Percentiles rank a stretch among this genome's conserved stretches.
These are phyloP conservation scores for Pogonognathellus flavescens DNA, from an alignment of 1,140 invertebrate species.

Conservation along the genomic window DNA sequence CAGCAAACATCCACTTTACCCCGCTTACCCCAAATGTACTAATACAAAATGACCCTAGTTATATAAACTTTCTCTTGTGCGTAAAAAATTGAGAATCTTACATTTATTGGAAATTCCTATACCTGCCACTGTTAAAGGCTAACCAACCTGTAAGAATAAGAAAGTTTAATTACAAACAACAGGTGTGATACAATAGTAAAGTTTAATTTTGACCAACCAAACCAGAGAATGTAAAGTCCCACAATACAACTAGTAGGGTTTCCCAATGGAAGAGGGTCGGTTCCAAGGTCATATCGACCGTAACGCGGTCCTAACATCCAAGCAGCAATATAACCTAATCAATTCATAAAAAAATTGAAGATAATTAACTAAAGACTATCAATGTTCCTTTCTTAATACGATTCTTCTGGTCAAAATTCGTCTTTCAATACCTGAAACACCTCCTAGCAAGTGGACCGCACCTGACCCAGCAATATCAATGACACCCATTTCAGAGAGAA, in stretches of 20 bases:
- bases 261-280: slow-evolving; percentile 82
- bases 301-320: slow-evolving; percentile 89
- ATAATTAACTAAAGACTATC: background rate
- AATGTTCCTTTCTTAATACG: too few relatives aligned
- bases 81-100: background rate
- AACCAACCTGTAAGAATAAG: too few relatives aligned
- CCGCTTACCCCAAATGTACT: slow-evolving; percentile 76
- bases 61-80: background rate
- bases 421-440: slow-evolving; percentile 73
- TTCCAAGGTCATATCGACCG: slow-evolving; percentile 86
- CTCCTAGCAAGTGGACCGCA: slow-evolving; percentile 75
- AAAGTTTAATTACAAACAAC: too few relatives aligned
- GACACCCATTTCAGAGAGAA: slow-evolving; percentile 72
- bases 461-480: slow-evolving; percentile 74
- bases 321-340: slow-evolving; percentile 77
- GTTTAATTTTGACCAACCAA: too few relatives aligned
- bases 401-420: too few relatives aligned
- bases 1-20: slow-evolving; percentile 88
- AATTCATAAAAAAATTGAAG: background rate
- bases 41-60: background rate
- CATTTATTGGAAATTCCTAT: background rate
- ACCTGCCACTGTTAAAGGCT: slow-evolving; percentile 87
- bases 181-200: too few relatives aligned
- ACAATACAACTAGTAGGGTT: slow-evolving; percentile 91
- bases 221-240: slow-evolving; percentile 94